Evolutionary conservation across 1,140 invertebrate genomes (phyloP), one percentile per base, ranked within the genome.

Genomic region (Anoplophora glabripennis): DNA sequence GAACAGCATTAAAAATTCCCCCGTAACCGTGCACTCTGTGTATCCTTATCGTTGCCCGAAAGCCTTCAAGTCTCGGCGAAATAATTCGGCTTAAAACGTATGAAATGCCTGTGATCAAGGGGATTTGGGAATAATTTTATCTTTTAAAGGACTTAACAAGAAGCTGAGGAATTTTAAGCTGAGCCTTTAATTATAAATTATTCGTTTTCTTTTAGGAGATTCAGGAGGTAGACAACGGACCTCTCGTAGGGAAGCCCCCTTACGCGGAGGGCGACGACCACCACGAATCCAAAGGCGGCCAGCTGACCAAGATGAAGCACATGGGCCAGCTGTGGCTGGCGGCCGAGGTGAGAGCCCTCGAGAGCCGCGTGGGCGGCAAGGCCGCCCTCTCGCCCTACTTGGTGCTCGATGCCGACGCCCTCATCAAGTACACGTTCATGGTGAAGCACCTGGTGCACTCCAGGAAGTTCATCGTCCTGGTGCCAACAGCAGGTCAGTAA

Each of bases 371-470:
- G 1, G 70, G 68, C 46, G 69, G 70, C 40, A 73, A 69, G 54
- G 62, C 70, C 34, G 76, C 79, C 7, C 80, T 90, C 61, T 88
- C 88, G 0, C 88, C 89, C 0, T 92, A 89, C 72, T 74, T 92
- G 21, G 87, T 92, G 7, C 79, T 88, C 1, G 89, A 92, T 73
- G 80, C 86, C 7, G 84, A 87, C 57, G 84, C 84, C 15, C 79
- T 92, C 12, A 85, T 85, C 49, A 82, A 86, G 57, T 84, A 88
- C 69, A 85, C 88, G 51, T 80, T 84, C 18, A 79, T 87, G 38
- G 83, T 95, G 14, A 93, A 91, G 70, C 87, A 90, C 63, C 76
- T 96, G 34, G 84, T 92, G 4, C 80, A 81, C 65, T 81, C 86
- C 1, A 86, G 86, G 54, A 86, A 88, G 67, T 90, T 92, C 70